These are phyloP conservation scores for Nemotelus nigrinus DNA, from an alignment of 2,888 invertebrate species.

Conservation along the genomic window DNA sequence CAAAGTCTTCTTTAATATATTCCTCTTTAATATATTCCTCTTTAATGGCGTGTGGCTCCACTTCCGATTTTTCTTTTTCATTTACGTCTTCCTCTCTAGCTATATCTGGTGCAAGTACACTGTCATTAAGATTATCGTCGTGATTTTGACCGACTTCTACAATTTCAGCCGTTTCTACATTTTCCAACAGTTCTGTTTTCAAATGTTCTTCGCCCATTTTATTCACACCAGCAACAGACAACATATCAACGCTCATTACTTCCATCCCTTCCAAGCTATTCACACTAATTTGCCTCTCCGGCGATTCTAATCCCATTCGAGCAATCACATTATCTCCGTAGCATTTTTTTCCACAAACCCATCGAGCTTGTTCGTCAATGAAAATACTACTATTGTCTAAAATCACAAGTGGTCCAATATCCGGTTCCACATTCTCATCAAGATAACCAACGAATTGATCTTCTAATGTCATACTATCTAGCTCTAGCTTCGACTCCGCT, in stretches of 20 bases:
- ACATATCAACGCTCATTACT: constrained; percentile 1
- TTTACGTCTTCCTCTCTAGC: not conserved
- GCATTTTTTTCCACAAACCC: not conserved
- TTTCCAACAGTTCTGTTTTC: not conserved
- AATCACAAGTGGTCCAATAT: not conserved
- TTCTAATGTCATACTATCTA: not conserved
- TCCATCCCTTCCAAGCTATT: constrained; percentile 5
- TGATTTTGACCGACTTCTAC: not conserved
- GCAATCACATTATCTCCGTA: constrained; percentile 12
- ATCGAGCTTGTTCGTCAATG: not conserved
- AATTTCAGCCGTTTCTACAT: not conserved
- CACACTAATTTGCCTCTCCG: not conserved
- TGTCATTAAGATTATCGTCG: not conserved
- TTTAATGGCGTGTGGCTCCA: not conserved
- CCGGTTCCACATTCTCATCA: not conserved
- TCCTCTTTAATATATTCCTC: not conserved
- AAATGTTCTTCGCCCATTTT: not conserved
- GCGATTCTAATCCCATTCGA: constrained; percentile 9
- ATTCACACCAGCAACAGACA: not conserved
- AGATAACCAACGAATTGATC: not conserved
- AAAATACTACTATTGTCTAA: constrained; percentile 19
- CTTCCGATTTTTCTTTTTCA: not conserved
- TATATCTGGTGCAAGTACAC: too few relatives aligned
- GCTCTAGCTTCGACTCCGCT: not conserved
- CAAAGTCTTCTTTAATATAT: not conserved